These are phyloP conservation scores for Sympetrum striolatum DNA, from an alignment of 2,888 invertebrate species.

Conservation along the genomic window DNA sequence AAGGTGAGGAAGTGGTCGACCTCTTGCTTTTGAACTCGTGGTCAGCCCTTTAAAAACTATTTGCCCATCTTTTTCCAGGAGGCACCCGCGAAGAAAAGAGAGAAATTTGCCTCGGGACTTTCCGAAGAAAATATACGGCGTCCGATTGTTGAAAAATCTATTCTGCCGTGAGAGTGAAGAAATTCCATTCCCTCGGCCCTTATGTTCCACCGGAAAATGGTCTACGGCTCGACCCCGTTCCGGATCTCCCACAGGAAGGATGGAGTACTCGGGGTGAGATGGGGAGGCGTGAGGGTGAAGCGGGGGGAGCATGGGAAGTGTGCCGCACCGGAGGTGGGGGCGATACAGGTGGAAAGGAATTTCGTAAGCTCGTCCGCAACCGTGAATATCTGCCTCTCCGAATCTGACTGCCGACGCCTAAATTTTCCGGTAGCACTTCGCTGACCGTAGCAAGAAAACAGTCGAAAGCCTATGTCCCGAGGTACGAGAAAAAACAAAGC, in stretches of 20 bases:
- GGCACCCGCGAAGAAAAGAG: background rate
- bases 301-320: background rate
- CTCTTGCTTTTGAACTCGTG: too few relatives aligned
- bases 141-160: constrained; percentile 15
- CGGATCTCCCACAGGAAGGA: constrained; percentile 30
- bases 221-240: constrained; percentile 6
- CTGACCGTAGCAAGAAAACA: background rate
- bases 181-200: constrained; percentile 31
- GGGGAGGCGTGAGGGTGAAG: background rate
- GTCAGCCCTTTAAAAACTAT: too few relatives aligned
- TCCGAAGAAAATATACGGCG: background rate
- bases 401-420: background rate
- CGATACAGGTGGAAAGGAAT: background rate
- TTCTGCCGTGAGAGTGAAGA: background rate
- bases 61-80: too few relatives aligned
- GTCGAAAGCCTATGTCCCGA: background rate
- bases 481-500: background rate
- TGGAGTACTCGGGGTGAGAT: background rate
- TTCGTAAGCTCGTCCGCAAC: constrained; percentile 5
- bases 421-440: background rate
- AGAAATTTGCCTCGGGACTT: constrained; percentile 15
- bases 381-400: background rate
- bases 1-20: too few relatives aligned
- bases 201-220: constrained; percentile 30
- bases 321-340: background rate